Conservation (phyloP, 2,797 vertebrate genomes). For the Microctenopoma lineatum region DNA sequence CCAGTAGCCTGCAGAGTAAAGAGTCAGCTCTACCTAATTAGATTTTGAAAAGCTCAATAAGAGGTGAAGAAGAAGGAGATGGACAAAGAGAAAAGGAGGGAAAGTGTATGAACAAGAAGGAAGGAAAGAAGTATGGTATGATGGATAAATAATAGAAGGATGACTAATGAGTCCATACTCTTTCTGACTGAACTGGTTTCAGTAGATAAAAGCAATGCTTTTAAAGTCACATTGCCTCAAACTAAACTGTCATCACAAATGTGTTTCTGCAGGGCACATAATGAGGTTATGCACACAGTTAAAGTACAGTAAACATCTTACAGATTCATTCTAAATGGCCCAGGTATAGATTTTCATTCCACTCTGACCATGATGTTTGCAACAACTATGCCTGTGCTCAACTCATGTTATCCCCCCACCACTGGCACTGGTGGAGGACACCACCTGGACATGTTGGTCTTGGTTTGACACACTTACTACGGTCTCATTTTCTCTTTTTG, state of each 20-base stretch:
- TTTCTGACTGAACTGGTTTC: conserved; percentile 4
- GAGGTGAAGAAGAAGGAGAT: conserved; percentile 47
- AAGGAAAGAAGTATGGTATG: conserved; percentile 5
- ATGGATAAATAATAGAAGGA: conserved; percentile 24
- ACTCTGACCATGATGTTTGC: too few species aligned
- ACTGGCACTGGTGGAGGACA: too few species aligned
- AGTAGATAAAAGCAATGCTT: background rate
- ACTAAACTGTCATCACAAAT: background rate
- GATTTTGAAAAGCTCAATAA: conserved; percentile 38
- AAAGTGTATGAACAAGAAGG: conserved; percentile 8
- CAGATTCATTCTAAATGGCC: too few species aligned
- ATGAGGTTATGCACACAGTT: too few species aligned
- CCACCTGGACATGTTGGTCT: too few species aligned
- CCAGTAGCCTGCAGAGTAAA: conserved; percentile 42
- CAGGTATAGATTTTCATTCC: too few species aligned
- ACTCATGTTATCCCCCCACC: too few species aligned
- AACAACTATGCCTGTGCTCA: too few species aligned
- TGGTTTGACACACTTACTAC: too few species aligned
- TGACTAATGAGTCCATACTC: background rate
- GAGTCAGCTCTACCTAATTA: conserved; percentile 59
- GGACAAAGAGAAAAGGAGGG: conserved; percentile 33
- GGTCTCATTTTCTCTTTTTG: too few species aligned
- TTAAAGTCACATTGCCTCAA: background rate
- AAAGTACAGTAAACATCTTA: too few species aligned
- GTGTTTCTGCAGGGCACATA: too few species aligned